Evolutionary conservation across 37 sponge, comb jelly and placozoan species (phyloP).

Genomic region (Chondrosia reniformis): DNA sequence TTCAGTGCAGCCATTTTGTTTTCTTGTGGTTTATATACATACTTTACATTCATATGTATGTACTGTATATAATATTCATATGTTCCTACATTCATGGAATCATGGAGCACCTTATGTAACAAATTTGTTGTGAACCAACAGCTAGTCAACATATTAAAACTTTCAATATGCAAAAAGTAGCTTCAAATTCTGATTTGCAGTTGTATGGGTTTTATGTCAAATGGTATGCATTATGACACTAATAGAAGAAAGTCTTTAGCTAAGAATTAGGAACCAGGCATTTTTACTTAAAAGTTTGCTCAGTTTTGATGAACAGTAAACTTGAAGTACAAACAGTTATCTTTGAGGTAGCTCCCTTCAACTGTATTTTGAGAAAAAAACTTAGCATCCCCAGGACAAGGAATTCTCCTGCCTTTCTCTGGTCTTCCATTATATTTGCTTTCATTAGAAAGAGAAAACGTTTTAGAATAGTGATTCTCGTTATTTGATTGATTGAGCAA

Average conservation of each 20-base stretch:
- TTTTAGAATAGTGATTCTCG: neutral
- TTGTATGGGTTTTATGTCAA: too few species aligned
- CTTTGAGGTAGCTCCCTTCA: neutral
- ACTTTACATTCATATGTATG: neutral
- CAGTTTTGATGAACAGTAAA: too few species aligned
- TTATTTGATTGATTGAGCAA: slow-evolving; percentile 1
- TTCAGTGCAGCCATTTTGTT: too few species aligned
- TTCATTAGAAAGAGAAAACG: neutral
- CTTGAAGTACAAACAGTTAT: slow-evolving; percentile 14
- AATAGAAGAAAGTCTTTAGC: too few species aligned
- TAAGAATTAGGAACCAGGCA: neutral
- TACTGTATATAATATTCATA: too few species aligned
- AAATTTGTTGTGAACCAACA: too few species aligned
- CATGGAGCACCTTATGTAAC: too few species aligned
- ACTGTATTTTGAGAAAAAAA: neutral
- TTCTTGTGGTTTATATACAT: neutral
- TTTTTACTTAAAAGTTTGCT: neutral
- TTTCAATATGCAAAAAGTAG: too few species aligned
- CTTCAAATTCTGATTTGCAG: too few species aligned
- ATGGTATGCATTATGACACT: too few species aligned
- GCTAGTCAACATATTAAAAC: too few species aligned
- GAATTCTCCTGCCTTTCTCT: neutral
- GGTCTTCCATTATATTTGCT: neutral
- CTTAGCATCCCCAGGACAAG: neutral
- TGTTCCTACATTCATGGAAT: too few species aligned